Conservation (phyloP, 2,888 invertebrate genomes). For the Anthrax anthrax region DNA sequence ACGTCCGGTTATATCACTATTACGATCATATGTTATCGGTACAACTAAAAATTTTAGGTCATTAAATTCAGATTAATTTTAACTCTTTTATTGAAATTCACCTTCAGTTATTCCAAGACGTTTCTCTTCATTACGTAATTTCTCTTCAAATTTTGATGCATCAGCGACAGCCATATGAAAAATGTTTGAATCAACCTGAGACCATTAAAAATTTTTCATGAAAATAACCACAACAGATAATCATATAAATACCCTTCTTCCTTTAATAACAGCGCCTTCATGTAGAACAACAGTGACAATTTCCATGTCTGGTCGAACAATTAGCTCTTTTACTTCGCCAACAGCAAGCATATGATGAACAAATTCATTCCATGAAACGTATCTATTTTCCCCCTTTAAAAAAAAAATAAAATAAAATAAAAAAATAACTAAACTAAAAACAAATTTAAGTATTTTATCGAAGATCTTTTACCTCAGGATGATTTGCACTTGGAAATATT, state of each 20-base stretch:
- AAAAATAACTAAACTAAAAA: not conserved
- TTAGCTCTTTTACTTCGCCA: conserved; percentile 83
- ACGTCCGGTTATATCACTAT: conserved; percentile 56
- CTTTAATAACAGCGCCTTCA: conserved; percentile 77
- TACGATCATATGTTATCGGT: conserved; percentile 70
- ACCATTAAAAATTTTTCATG: conserved; percentile 1
- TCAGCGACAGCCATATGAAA: conserved; percentile 79
- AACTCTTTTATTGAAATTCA: conserved; percentile 10
- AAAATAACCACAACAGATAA: not conserved
- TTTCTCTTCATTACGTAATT: conserved; percentile 70
- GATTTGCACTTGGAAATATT: conserved; percentile 52
- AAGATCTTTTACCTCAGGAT: conserved; percentile 47
- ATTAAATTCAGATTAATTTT: not conserved
- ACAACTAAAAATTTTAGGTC: conserved; percentile 38
- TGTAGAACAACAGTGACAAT: conserved; percentile 72
- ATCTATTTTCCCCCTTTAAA: conserved; percentile 36
- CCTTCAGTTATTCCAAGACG: conserved; percentile 66
- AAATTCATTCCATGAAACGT: conserved; percentile 95
- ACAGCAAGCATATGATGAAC: conserved; percentile 84
- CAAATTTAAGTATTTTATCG: not conserved
- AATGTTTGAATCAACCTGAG: conserved; percentile 45
- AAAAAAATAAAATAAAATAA: not conserved
- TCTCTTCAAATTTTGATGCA: conserved; percentile 75
- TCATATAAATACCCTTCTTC: conserved; percentile 36
- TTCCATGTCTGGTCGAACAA: conserved; percentile 72